phyloP scores from a whole-genome alignment of 2,888 invertebrate genomes.

The Zaprionus lineosus region DNA sequence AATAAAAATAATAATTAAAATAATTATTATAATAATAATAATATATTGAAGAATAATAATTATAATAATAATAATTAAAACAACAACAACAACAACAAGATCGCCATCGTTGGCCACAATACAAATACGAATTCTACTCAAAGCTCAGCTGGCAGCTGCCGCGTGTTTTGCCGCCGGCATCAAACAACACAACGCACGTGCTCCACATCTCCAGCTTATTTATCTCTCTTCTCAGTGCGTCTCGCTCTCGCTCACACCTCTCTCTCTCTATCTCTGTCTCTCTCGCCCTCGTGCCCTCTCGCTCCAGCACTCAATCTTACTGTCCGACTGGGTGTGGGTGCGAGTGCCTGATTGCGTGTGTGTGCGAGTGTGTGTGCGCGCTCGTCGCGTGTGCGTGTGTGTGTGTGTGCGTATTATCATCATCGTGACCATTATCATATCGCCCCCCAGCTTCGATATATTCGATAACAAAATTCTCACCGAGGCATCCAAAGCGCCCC shows the following conservation, averaged over 20 bases:
- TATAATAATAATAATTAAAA: too few species aligned
- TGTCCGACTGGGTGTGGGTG: not conserved
- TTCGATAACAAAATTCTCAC: conserved; percentile 83
- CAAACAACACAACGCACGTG: conserved; percentile 54
- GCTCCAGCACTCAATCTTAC: too few species aligned
- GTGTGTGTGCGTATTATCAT: conserved; percentile 21
- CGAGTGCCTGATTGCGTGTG: conserved; percentile 11
- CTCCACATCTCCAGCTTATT: conserved; percentile 28
- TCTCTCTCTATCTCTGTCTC: not conserved
- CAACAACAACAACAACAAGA: too few species aligned
- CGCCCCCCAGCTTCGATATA: conserved; percentile 62
- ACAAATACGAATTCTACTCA: not conserved
- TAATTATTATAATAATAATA: too few species aligned
- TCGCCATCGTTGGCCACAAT: too few species aligned
- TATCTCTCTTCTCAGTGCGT: not conserved
- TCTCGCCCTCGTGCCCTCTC: not conserved
- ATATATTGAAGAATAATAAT: too few species aligned
- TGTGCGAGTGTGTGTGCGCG: conserved; percentile 8
- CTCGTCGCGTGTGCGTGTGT: conserved; percentile 35
- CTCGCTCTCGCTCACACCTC: not conserved
- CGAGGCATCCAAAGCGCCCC: conserved; percentile 83
- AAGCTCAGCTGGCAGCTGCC: conserved; percentile 40
- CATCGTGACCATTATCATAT: conserved; percentile 34
- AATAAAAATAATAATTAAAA: too few species aligned
- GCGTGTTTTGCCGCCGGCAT: conserved; percentile 67